Evolutionary conservation across 2,797 vertebrate species (phyloP), one percentile per base, ranked within the genome.

Genomic region (Hippocampus kuda): DNA sequence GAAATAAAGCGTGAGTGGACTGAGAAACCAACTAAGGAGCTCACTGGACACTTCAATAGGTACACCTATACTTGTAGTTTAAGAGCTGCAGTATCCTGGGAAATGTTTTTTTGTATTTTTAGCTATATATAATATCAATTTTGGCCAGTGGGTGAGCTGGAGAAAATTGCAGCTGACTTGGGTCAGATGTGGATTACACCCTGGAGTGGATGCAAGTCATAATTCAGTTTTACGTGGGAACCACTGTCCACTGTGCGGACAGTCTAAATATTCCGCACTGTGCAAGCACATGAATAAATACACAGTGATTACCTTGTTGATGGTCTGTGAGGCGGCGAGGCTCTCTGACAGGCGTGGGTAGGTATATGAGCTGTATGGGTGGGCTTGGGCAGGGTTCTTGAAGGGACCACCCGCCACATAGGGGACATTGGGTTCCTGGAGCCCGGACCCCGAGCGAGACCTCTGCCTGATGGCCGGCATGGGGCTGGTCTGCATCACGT

Each of bases 281-380:
- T 2, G n/a, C 22, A 53, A 46, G 44, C 4, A n/a, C 20, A 26
- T 13, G 54, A 56, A 56, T 56, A 26, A 56, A 56, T 4, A 57
- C 9, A 54, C n/a, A 24, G n/a, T 63, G 68, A 68, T 73, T 84
- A 99, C 96, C 96, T 99, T 99, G 83, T 91, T 83, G 76, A 96
- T 66, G 80, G 92, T 93, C 79, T 94, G 92, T 13, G 90, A 84
- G 22, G 92, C 87, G 0, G 87, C 91, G 9, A 91, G 83, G 75
- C 89, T 91, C 90, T 98, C 97, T 0, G 95, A 98, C 80, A 98
- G 87, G 73, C 96, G 94, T 20, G 96, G 95, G 83, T 98, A 98
- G 70, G 96, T 98, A 87, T 98, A 98, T 70, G 96, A 99, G 89
- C 91, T 97, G 90, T 98, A 99, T 0, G 94, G 86, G 70, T 95